Percentiles rank a stretch among this genome's conserved stretches.
Conservation (phyloP, 2,113 vertebrate species). For the Lethenteron camtschaticum region DNA sequence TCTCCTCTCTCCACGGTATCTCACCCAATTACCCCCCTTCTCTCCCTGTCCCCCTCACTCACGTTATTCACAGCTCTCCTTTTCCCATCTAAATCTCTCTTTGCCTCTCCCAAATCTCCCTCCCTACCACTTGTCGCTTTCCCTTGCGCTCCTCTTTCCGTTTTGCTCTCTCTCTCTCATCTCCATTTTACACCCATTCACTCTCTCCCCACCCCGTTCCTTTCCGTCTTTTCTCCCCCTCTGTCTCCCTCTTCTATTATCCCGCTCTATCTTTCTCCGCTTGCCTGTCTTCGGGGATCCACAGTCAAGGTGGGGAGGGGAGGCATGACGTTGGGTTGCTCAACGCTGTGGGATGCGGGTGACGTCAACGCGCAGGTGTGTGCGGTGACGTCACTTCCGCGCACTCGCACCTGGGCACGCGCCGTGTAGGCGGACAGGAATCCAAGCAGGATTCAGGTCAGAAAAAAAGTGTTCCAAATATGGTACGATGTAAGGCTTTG, state of each 20-base stretch:
- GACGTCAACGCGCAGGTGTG: too few relatives aligned
- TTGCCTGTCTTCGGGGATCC: not conserved
- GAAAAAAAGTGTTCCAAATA: too few relatives aligned
- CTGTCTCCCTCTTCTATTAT: not conserved
- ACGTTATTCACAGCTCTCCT: not conserved
- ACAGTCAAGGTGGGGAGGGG: too few relatives aligned
- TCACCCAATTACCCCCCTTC: not conserved
- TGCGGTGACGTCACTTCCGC: too few relatives aligned
- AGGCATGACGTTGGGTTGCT: too few relatives aligned
- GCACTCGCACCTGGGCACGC: too few relatives aligned
- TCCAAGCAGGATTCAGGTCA: too few relatives aligned
- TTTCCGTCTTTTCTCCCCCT: not conserved
- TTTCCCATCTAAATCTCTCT: not conserved
- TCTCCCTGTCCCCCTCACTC: not conserved
- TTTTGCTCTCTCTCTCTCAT: not conserved
- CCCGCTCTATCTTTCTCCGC: not conserved
- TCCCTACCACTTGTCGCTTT: too few relatives aligned
- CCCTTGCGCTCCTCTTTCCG: too few relatives aligned
- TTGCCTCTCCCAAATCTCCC: not conserved
- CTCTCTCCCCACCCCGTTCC: not conserved
- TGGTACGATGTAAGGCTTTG: too few relatives aligned
- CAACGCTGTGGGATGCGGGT: too few relatives aligned
- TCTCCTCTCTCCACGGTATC: not conserved
- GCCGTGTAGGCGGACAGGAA: too few relatives aligned
- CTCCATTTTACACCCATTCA: not conserved